Percentiles rank a stretch among this genome's conserved stretches.
Evolutionary conservation across 2,888 invertebrate species (phyloP).

Genomic region (Apoda limacodes): DNA sequence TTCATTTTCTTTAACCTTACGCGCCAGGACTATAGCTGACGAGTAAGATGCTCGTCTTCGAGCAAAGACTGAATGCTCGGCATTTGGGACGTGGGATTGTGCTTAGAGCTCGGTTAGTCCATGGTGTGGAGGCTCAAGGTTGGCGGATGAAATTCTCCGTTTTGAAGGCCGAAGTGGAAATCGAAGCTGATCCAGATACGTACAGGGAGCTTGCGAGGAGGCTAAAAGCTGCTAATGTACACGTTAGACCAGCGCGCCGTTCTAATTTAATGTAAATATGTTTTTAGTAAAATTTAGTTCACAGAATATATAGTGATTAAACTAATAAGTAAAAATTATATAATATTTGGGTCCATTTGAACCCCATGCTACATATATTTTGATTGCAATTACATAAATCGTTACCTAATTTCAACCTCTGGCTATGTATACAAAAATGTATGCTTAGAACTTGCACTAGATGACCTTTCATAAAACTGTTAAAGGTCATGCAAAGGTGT

Average conservation of each 20-base stretch:
- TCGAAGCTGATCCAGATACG: slow-evolving; percentile 52
- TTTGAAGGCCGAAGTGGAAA: slow-evolving; percentile 54
- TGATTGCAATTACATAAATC: too few relatives aligned
- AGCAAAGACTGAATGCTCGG: slow-evolving; percentile 59
- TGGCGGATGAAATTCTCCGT: slow-evolving; percentile 61
- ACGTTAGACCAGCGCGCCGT: slow-evolving; percentile 44
- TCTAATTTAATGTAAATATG: slow-evolving; percentile 48
- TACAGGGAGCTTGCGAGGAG: slow-evolving; percentile 47
- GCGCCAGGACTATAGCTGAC: slow-evolving; percentile 65
- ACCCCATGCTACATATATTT: too few relatives aligned
- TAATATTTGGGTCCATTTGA: not conserved
- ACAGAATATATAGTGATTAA: slow-evolving; percentile 1
- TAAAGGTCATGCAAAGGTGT: too few relatives aligned
- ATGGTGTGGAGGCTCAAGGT: slow-evolving; percentile 52
- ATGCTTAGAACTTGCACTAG: too few relatives aligned
- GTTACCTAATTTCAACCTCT: too few relatives aligned
- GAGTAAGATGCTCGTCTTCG: slow-evolving; percentile 62
- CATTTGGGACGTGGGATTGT: slow-evolving; percentile 48
- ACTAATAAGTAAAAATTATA: not conserved
- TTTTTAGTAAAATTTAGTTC: too few relatives aligned
- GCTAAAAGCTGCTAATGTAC: slow-evolving; percentile 47
- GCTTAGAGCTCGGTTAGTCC: slow-evolving; percentile 48
- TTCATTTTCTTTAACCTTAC: slow-evolving; percentile 61
- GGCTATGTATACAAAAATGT: too few relatives aligned
- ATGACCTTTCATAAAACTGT: too few relatives aligned